These are phyloP conservation scores for Ornithoptera alexandrae DNA, from an alignment of 2,888 invertebrate genomes.

Conservation along the genomic window DNA sequence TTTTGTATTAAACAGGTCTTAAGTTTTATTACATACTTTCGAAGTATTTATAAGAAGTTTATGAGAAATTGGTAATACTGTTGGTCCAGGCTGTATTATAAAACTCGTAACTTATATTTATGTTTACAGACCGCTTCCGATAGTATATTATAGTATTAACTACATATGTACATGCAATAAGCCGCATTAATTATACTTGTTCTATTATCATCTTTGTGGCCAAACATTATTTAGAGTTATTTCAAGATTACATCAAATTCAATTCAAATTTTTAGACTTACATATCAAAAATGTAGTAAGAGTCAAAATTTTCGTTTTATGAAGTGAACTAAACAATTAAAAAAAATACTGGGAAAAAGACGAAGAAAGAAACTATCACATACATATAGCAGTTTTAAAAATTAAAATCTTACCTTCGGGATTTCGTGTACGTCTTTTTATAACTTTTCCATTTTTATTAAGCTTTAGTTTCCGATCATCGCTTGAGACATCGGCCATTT, in stretches of 20 bases:
- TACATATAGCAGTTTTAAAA: conserved; percentile 29
- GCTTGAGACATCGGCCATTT: conserved; percentile 80
- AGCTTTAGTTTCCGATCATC: conserved; percentile 73
- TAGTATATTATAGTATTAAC: background rate
- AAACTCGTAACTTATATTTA: too few relatives aligned
- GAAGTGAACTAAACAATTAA: conserved; percentile 41
- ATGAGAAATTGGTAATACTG: too few relatives aligned
- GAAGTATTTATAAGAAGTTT: too few relatives aligned
- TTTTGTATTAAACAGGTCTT: too few relatives aligned
- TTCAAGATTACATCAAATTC: conserved; percentile 27
- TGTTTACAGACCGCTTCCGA: background rate
- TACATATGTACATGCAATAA: background rate
- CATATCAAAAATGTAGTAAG: conserved; percentile 71
- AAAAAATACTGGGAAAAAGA: conserved; percentile 28
- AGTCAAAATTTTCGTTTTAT: conserved; percentile 52
- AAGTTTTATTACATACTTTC: too few relatives aligned
- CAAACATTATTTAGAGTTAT: conserved; percentile 25
- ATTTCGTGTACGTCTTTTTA: conserved; percentile 72
- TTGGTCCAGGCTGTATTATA: too few relatives aligned
- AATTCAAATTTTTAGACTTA: conserved; percentile 38
- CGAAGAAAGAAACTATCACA: conserved; percentile 22
- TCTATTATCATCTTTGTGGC: background rate
- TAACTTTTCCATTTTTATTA: conserved; percentile 74
- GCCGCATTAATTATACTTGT: background rate
- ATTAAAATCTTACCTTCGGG: conserved; percentile 65